A percentile compares a stretch with the other conserved stretches of the same genome.
phyloP scores from a whole-genome alignment of 2,888 invertebrate species.

The Megastigmus dorsalis region DNA sequence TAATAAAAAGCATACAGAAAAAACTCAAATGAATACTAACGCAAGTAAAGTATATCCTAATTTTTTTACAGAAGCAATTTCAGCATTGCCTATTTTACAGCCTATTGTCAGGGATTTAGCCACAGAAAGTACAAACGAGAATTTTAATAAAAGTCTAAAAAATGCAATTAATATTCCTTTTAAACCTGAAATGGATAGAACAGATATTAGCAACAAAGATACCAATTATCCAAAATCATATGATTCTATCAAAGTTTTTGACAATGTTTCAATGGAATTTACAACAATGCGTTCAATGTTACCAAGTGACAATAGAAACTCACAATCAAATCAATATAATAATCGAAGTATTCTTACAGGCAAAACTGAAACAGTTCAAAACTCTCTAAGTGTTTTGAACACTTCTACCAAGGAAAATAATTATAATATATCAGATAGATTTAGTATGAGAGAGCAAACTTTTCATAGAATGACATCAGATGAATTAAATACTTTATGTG shows the following conservation, averaged over 20 bases:
- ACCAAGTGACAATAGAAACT: not conserved
- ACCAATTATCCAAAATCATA: not conserved
- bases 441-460: slow-evolving; percentile 33
- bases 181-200: not conserved
- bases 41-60: slow-evolving; percentile 14
- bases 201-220: not conserved
- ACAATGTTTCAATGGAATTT: slow-evolving; percentile 27
- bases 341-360: slow-evolving; percentile 20
- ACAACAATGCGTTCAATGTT: not conserved
- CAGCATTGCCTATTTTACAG: not conserved
- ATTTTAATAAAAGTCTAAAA: not conserved
- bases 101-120: not conserved
- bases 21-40: not conserved
- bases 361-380: not conserved
- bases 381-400: slow-evolving; percentile 12
- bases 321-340: slow-evolving; percentile 14
- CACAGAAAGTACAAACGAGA: not conserved
- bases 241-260: slow-evolving; percentile 22
- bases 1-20: not conserved
- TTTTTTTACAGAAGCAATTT: slow-evolving; percentile 12
- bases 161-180: not conserved
- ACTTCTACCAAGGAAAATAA: slow-evolving; percentile 21
- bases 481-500: slow-evolving; percentile 50
- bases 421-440: slow-evolving; percentile 25
- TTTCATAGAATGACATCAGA: slow-evolving; percentile 51